Evolutionary conservation across 1,140 invertebrate species (phyloP).

Genomic region (Thaumatotibia leucotreta): DNA sequence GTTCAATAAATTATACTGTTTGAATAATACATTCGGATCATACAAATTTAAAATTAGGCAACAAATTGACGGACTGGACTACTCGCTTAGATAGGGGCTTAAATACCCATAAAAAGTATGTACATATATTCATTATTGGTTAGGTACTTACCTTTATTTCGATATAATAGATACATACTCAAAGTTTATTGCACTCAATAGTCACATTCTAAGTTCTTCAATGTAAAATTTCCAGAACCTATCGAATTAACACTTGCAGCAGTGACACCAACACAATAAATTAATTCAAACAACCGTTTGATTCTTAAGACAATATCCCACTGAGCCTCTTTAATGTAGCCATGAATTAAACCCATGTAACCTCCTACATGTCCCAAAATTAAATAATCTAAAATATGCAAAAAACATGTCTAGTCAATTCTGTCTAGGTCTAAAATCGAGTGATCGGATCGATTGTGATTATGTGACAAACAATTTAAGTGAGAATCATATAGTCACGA

Average conservation of each 20-base stretch:
- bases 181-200: background rate
- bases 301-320: background rate
- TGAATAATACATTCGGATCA: too few species aligned
- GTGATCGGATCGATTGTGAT: background rate
- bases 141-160: background rate
- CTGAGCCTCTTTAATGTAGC: background rate
- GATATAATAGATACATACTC: constrained; percentile 4
- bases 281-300: background rate
- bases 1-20: too few species aligned
- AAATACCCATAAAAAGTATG: too few species aligned
- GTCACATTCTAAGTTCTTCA: background rate
- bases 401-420: background rate
- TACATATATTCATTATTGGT: too few species aligned
- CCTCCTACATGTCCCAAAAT: background rate
- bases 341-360: background rate
- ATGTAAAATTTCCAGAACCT: background rate
- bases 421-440: background rate
- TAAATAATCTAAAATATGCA: background rate
- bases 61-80: background rate
- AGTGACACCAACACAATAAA: background rate
- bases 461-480: constrained; percentile 20
- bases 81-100: too few species aligned
- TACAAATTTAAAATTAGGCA: too few species aligned
- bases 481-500: constrained; percentile 47
- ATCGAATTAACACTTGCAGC: background rate